A percentile compares a stretch with the other conserved stretches of the same genome.
phyloP scores from a whole-genome alignment of 2,113 vertebrate genomes.

The Myiagra hebetior region DNA sequence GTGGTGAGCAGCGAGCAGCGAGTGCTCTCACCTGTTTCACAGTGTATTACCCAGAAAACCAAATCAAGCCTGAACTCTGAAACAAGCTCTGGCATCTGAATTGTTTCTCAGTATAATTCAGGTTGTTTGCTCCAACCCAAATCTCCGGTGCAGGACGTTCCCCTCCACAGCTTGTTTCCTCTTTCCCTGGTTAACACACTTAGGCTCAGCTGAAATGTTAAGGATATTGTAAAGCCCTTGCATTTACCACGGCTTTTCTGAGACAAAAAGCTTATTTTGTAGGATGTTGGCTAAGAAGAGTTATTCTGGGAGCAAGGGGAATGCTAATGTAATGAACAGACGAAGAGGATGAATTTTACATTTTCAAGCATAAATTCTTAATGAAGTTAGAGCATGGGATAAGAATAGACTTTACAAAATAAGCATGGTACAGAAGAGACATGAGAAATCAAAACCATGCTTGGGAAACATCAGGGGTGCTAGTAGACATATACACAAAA shows the following conservation, averaged over 20 bases:
- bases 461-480: not conserved
- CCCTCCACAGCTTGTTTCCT: not conserved
- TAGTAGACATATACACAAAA: not conserved
- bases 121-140: not conserved
- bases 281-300: slow-evolving; percentile 34
- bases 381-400: slow-evolving; percentile 61
- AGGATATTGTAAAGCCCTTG: not conserved
- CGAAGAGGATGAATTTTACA: slow-evolving; percentile 63
- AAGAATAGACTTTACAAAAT: slow-evolving; percentile 63
- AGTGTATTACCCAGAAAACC: not conserved
- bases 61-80: not conserved
- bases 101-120: not conserved
- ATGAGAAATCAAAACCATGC: slow-evolving; percentile 39
- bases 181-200: not conserved
- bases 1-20: not conserved
- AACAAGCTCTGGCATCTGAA: not conserved
- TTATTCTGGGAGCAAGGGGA: slow-evolving; percentile 48
- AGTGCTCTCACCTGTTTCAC: not conserved
- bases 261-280: slow-evolving; percentile 49
- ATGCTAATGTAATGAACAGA: slow-evolving; percentile 49
- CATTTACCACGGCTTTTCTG: not conserved
- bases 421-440: slow-evolving; percentile 32
- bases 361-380: slow-evolving; percentile 64
- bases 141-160: not conserved
- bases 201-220: not conserved